A percentile compares a stretch with the other conserved stretches of the same genome.
These are phyloP conservation scores for Iselma pallidipennis DNA, from an alignment of 2,888 invertebrate genomes.

Conservation along the genomic window DNA sequence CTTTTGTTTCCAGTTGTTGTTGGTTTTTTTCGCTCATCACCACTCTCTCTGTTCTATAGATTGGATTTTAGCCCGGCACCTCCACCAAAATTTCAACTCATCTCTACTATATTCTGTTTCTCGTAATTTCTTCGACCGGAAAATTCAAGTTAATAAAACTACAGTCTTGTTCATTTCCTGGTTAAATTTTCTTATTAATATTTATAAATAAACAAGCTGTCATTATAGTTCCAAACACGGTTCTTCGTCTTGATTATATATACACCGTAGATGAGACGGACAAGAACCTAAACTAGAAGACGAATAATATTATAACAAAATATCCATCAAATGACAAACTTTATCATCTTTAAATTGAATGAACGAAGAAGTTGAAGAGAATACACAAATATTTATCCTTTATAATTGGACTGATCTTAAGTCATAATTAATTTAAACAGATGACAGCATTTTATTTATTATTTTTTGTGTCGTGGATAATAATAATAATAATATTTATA, in stretches of 20 bases:
- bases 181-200: background rate
- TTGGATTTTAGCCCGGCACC: background rate
- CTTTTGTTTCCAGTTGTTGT: background rate
- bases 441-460: background rate
- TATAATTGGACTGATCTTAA: background rate
- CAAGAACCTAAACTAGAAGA: background rate
- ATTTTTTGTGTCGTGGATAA: background rate
- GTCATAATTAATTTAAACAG: background rate
- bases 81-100: background rate
- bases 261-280: too few species aligned
- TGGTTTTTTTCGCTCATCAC: too few species aligned
- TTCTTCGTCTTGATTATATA: too few species aligned
- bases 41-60: background rate
- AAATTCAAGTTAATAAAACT: background rate
- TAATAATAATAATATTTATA: background rate
- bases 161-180: background rate
- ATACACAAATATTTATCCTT: background rate
- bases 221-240: too few species aligned
- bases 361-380: background rate
- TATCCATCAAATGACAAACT: background rate
- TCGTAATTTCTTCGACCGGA: background rate
- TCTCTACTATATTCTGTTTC: background rate
- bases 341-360: background rate
- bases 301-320: background rate
- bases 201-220: background rate